Conservation (phyloP, 2,113 vertebrate genomes). For the Columbina picui region DNA sequence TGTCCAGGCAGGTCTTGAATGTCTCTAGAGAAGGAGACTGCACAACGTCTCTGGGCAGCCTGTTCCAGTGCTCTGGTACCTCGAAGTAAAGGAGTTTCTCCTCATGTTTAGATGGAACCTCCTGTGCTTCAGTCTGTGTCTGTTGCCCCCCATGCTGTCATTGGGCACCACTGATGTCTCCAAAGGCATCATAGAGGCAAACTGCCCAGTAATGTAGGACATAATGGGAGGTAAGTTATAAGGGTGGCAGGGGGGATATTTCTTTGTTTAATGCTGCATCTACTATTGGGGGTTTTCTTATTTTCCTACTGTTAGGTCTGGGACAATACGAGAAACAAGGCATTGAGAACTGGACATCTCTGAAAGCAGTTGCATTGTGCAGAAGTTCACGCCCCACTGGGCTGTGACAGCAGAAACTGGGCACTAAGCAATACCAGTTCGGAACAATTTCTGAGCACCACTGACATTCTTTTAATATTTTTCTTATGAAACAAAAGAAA, state of each 20-base stretch:
- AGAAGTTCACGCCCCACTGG: background rate
- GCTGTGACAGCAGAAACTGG: background rate
- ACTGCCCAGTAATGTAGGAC: background rate
- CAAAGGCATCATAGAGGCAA: background rate
- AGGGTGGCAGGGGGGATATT: background rate
- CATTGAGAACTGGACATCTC: background rate
- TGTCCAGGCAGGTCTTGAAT: too few relatives aligned
- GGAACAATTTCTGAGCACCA: background rate
- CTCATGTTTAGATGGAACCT: too few relatives aligned
- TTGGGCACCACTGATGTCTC: background rate
- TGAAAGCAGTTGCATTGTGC: background rate
- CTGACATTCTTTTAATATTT: background rate
- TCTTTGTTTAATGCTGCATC: background rate
- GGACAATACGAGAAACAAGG: background rate
- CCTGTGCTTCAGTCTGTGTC: too few relatives aligned
- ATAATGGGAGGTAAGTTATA: background rate
- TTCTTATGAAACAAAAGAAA: background rate
- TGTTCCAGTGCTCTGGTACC: too few relatives aligned
- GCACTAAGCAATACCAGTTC: fast-evolving
- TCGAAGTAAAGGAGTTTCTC: too few relatives aligned
- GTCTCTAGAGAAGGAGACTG: too few relatives aligned
- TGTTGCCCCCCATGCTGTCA: too few relatives aligned
- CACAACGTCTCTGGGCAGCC: too few relatives aligned
- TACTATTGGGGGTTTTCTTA: background rate
- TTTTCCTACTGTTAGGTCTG: background rate